phyloP scores from a whole-genome alignment of 2,888 invertebrate genomes.

The Cloeon dipterum region DNA sequence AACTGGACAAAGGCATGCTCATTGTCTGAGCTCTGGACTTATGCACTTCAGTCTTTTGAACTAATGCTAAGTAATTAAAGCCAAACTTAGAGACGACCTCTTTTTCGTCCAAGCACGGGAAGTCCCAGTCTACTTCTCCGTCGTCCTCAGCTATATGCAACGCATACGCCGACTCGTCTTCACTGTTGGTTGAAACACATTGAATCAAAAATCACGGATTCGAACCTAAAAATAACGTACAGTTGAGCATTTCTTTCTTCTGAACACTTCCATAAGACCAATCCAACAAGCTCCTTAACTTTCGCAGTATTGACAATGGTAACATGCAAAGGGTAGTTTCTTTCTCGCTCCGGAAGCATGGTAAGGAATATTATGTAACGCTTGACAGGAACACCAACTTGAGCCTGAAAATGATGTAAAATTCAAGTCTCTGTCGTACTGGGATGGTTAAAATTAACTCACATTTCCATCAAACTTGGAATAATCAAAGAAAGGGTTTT shows the following conservation, averaged over 20 bases:
- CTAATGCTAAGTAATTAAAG: conserved; percentile 68
- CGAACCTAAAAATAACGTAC: neutral
- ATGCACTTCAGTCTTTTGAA: conserved; percentile 30
- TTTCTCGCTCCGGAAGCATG: conserved; percentile 57
- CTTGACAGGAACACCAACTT: conserved; percentile 52
- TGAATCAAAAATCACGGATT: too few relatives aligned
- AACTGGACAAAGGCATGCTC: neutral
- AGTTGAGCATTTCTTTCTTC: conserved; percentile 11
- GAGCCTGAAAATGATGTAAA: conserved; percentile 19
- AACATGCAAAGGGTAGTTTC: conserved; percentile 63
- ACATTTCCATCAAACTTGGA: conserved; percentile 76
- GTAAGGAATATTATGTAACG: conserved; percentile 78
- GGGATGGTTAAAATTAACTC: too few relatives aligned
- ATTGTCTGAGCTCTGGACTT: neutral
- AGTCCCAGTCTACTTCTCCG: conserved; percentile 83
- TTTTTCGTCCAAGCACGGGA: conserved; percentile 68
- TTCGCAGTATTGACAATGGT: conserved; percentile 64
- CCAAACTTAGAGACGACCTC: conserved; percentile 87
- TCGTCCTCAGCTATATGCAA: conserved; percentile 91
- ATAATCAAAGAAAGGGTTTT: conserved; percentile 73
- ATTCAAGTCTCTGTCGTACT: conserved; percentile 3
- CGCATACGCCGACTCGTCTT: conserved; percentile 47
- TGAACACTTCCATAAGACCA: conserved; percentile 64
- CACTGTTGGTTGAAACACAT: too few relatives aligned
- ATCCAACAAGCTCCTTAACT: conserved; percentile 75